phyloP scores from a whole-genome alignment of 2,888 invertebrate genomes.

The Chrysodeixis includens region DNA sequence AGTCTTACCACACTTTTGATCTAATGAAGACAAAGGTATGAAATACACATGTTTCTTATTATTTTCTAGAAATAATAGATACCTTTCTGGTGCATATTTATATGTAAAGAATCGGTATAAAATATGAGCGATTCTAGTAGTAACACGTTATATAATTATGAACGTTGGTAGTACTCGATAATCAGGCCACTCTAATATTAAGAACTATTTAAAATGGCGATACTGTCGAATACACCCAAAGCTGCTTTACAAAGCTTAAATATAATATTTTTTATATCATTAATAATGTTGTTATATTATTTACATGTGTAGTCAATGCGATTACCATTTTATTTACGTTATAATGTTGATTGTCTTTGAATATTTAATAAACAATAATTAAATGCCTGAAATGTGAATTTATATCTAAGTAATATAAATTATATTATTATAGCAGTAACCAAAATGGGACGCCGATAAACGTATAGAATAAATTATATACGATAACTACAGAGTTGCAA shows the following conservation, averaged over 20 bases:
- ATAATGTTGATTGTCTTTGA: constrained; percentile 31
- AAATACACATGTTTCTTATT: no score
- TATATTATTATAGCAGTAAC: not conserved
- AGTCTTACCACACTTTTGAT: no score
- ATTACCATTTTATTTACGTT: constrained; percentile 21
- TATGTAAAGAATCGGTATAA: no score
- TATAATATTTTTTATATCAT: constrained; percentile 42
- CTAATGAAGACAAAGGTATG: no score
- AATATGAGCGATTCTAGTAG: no score
- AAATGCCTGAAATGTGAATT: constrained; percentile 11
- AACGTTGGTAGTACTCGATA: constrained; percentile 20
- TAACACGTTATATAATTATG: no score
- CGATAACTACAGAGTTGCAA: not conserved
- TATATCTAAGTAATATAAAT: not conserved
- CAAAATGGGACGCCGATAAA: not conserved
- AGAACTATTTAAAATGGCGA: constrained; percentile 27
- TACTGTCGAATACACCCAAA: constrained; percentile 67
- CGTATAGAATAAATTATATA: not conserved
- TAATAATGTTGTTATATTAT: constrained; percentile 44
- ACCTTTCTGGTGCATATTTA: no score
- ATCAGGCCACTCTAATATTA: constrained; percentile 26
- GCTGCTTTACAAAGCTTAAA: constrained; percentile 68
- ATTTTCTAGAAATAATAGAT: no score
- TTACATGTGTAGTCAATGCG: constrained; percentile 32
- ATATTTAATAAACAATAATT: constrained; percentile 24